phyloP scores from a whole-genome alignment of 2,113 vertebrate species.

The Pelobates fuscus region DNA sequence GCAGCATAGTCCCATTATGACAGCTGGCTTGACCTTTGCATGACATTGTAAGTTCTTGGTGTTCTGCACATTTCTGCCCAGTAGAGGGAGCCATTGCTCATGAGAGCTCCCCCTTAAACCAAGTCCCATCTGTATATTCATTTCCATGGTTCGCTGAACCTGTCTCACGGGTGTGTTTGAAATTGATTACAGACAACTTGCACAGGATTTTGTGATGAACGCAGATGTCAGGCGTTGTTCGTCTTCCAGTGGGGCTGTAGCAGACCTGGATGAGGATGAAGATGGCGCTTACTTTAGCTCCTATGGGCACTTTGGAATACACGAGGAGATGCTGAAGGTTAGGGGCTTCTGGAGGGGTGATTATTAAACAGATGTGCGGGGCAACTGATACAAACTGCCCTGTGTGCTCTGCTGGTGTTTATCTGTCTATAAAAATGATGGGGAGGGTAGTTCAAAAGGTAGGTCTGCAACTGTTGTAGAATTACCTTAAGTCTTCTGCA shows the following conservation, averaged over 20 bases:
- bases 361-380: too few relatives aligned
- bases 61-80: slow-evolving; percentile 54
- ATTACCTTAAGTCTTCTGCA: too few relatives aligned
- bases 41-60: background rate
- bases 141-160: slow-evolving; percentile 60
- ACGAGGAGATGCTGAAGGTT: slow-evolving; percentile 98
- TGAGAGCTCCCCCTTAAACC: slow-evolving; percentile 50
- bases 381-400: background rate
- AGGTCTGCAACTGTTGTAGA: too few relatives aligned
- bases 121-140: slow-evolving; percentile 47
- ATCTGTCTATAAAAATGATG: background rate
- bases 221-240: slow-evolving; percentile 66
- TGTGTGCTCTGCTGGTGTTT: background rate
- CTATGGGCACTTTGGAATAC: slow-evolving; percentile 93
- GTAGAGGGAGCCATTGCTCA: slow-evolving; percentile 75
- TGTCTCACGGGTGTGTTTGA: slow-evolving; percentile 72
- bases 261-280: slow-evolving; percentile 85
- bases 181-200: slow-evolving; percentile 83
- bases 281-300: slow-evolving; percentile 95
- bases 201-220: slow-evolving; percentile 87
- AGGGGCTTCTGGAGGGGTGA: slow-evolving; percentile 48
- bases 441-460: background rate
- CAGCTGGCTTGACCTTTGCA: too few relatives aligned
- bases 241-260: slow-evolving; percentile 60
- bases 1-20: too few relatives aligned